Evolutionary conservation across 2,113 vertebrate genomes (phyloP).

Genomic region (Propithecus coquereli): DNA sequence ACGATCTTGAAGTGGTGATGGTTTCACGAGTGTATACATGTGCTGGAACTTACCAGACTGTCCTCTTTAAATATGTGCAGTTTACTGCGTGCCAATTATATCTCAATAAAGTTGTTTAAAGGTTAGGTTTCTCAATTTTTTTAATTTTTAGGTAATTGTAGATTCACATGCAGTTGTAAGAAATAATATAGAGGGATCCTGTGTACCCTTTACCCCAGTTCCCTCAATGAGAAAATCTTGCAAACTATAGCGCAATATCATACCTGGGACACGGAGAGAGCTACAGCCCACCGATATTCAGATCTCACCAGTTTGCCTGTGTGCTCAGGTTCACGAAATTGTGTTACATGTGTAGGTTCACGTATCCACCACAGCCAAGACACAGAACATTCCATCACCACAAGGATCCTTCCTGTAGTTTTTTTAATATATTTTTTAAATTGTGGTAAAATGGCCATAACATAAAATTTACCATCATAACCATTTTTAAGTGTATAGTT

Average conservation of each 20-base stretch:
- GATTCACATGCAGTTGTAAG: background rate
- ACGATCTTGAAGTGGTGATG: background rate
- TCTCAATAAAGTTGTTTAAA: background rate
- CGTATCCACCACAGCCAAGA: background rate
- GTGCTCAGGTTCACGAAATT: accelerated
- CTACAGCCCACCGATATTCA: too few species aligned
- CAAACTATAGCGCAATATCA: accelerated
- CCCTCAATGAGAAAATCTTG: background rate
- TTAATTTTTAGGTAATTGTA: background rate
- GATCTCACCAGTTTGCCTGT: background rate
- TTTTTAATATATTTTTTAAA: too few species aligned
- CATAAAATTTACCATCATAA: background rate
- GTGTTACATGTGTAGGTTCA: accelerated
- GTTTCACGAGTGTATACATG: background rate
- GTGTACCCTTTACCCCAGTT: accelerated
- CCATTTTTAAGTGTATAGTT: background rate
- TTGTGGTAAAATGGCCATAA: background rate
- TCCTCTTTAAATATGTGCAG: background rate
- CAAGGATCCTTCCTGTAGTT: background rate
- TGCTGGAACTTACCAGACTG: background rate
- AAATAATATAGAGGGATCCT: too few species aligned
- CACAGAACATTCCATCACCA: accelerated
- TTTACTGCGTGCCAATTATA: too few species aligned
- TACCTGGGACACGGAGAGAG: background rate
- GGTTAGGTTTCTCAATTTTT: background rate